Base-by-base conservation (phyloP, 2,113 vertebrate genomes). In the Sciurus niger region DNA sequence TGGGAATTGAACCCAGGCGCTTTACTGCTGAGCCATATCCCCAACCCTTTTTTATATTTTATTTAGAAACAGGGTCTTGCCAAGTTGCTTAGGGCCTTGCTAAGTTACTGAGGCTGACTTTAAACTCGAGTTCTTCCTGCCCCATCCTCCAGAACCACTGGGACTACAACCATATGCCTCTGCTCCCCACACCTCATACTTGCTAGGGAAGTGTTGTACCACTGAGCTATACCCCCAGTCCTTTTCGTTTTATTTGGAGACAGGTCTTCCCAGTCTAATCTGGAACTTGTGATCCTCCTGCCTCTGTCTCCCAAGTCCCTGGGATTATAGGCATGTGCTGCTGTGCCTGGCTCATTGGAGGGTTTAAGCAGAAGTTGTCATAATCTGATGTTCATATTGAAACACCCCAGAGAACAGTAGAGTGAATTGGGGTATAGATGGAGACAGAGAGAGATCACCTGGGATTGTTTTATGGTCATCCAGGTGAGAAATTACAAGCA, bases 361-460 rank as follows among this genome's bases (percentile, higher is more conserved):
- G 46, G 16, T 60, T 77, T 89, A 58, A 89, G 55, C 55, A 30
- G 37, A 83, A 74, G 58, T 28, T 67, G 3, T 86, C 63, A 72
- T 77, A 37, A 53, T 63, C 73, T 79, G 58, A 43, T 74, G 65
- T 91, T 96, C 82, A 55, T 88, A n/a, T 68, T 79, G 37, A 51
- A 89, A 77, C 68, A 67, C 95, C 67, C 78, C 63, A 89, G 65
- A 65, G 40, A 24, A 72, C 16, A 40, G 43, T 78, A n/a, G 34
- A 89, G 79, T 88, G 78, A 84, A 43, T 82, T 89, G 43, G 67
- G 25, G 53, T 70, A 8, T 72, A 34, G 12, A 17, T 20, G 34
- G 53, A 77, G 32, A 37, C 34, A 32, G n/a, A 13, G 67, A 88
- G 53, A 77, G 46, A 72, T 25, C 16, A 55, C 37, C 14, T 76